Evolutionary conservation across 2,797 vertebrate species (phyloP).

Genomic region (Rhinoraja longicauda): DNA sequence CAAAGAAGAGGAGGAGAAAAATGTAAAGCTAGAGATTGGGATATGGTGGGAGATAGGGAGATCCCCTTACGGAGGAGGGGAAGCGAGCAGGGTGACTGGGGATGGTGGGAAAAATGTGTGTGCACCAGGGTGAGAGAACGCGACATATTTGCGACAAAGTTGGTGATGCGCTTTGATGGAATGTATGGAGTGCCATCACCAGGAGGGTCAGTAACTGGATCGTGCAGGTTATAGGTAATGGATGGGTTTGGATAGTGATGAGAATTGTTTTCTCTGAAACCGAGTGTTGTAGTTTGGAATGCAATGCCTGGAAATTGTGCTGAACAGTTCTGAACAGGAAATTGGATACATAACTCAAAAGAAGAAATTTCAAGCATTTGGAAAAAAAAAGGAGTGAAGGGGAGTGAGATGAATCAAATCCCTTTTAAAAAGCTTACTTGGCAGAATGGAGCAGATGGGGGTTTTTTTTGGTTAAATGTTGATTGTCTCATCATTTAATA

Average conservation of each 20-base stretch:
- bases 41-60: too few species aligned
- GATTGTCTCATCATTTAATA: slow-evolving; percentile 49
- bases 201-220: neutral
- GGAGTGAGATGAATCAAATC: neutral
- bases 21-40: too few species aligned
- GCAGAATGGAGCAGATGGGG: neutral
- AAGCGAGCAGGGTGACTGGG: too few species aligned
- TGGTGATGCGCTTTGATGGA: neutral
- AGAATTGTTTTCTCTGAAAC: neutral
- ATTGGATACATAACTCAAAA: neutral
- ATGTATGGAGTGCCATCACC: neutral
- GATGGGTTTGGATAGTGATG: neutral
- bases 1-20: too few species aligned
- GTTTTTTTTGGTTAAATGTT: slow-evolving; percentile 45
- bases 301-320: neutral
- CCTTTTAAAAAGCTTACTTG: neutral
- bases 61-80: too few species aligned
- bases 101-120: too few species aligned
- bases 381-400: neutral
- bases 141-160: neutral
- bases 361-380: neutral
- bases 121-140: neutral
- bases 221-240: neutral
- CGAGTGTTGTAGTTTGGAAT: neutral
- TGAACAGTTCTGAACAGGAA: neutral